A percentile compares a stretch with the other conserved stretches of the same genome.
phyloP scores from a whole-genome alignment of 2,888 invertebrate species.

The Ischnura elegans region DNA sequence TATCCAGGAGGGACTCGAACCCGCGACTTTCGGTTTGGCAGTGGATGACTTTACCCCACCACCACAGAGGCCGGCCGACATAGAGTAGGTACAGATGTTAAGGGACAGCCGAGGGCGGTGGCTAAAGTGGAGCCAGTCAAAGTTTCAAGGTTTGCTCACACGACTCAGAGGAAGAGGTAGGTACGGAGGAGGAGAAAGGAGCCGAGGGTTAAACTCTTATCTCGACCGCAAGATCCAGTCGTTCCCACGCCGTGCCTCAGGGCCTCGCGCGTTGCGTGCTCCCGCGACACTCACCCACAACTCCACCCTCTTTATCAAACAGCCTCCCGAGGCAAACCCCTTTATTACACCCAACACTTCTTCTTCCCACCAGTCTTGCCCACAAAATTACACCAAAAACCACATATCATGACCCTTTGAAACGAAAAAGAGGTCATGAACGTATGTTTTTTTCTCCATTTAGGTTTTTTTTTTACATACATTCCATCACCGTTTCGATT shows the following conservation, averaged over 20 bases:
- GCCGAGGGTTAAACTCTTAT: not conserved
- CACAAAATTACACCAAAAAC: no score
- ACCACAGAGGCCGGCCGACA: no score
- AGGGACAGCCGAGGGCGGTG: not conserved
- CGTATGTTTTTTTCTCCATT: no score
- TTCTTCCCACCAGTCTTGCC: no score
- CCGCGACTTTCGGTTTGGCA: no score
- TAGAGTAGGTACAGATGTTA: not conserved
- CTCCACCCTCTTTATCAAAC: not conserved
- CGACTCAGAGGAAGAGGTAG: not conserved
- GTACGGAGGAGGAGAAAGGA: not conserved
- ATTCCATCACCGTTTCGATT: no score
- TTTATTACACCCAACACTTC: not conserved
- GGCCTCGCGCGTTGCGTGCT: not conserved
- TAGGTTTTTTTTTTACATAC: no score
- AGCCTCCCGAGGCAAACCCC: not conserved
- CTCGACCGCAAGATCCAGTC: slow-evolving; percentile 1
- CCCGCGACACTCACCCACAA: not conserved
- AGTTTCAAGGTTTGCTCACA: not conserved
- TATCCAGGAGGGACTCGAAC: no score
- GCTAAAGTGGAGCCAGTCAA: not conserved
- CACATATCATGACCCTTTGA: no score
- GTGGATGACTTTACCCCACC: no score
- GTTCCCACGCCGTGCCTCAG: not conserved
- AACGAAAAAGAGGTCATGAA: no score